Conservation (phyloP, 2,888 invertebrate species). For the Synanthedon tipuliformis region DNA sequence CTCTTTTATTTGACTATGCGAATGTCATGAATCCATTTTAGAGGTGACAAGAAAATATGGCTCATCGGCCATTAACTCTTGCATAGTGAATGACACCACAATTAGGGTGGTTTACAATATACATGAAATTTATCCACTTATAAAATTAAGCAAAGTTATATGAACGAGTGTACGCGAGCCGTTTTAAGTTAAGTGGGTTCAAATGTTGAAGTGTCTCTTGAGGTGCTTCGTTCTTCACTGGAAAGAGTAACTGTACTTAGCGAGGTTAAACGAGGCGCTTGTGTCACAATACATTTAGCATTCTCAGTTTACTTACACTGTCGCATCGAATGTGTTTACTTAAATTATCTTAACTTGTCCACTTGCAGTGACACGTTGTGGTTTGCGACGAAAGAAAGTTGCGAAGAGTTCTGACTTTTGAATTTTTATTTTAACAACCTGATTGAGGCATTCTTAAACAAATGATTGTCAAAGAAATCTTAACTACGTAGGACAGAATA, state of each 20-base stretch:
- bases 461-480: too few species aligned
- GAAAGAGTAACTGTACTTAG: constrained; percentile 34
- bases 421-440: too few species aligned
- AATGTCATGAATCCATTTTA: background rate
- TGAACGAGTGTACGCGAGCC: constrained; percentile 13
- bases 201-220: constrained; percentile 33
- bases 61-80: background rate
- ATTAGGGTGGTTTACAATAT: too few species aligned
- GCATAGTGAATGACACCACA: background rate
- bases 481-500: too few species aligned
- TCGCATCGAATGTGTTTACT: constrained; percentile 24
- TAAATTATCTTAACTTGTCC: constrained; percentile 23
- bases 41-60: background rate
- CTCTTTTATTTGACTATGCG: constrained; percentile 21
- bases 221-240: constrained; percentile 19
- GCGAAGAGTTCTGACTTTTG: too few species aligned
- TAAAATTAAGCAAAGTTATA: too few species aligned
- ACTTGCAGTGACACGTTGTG: constrained; percentile 5
- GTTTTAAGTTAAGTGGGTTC: constrained; percentile 38
- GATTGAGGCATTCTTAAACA: too few species aligned
- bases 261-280: constrained; percentile 19
- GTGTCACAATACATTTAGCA: constrained; percentile 27
- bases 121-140: too few species aligned
- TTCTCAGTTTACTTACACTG: constrained; percentile 20
- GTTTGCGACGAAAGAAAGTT: background rate